phyloP scores from a whole-genome alignment of 1,140 invertebrate genomes.

The Drosophila aff. region DNA sequence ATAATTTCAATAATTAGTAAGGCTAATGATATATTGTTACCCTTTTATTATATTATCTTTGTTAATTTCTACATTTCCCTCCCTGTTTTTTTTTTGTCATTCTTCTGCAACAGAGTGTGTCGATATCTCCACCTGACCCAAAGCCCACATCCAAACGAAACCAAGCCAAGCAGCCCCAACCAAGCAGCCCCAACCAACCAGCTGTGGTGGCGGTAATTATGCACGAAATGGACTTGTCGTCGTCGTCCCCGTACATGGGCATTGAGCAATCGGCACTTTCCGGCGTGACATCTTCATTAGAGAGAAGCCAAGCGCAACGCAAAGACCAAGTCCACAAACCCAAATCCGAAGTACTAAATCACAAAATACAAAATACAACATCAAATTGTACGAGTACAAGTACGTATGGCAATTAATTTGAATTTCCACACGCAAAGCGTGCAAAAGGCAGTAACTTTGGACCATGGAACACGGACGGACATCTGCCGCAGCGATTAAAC shows the following conservation, averaged over 20 bases:
- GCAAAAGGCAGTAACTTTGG: constrained; percentile 65
- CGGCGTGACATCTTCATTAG: constrained; percentile 76
- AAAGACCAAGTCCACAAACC: constrained; percentile 31
- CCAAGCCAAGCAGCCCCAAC: constrained; percentile 9
- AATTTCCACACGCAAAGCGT: constrained; percentile 82
- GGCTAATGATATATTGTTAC: not conserved
- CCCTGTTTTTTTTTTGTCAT: not conserved
- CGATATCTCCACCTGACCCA: constrained; percentile 18
- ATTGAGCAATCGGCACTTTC: constrained; percentile 61
- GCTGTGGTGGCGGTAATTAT: constrained; percentile 47
- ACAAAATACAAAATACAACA: constrained; percentile 45
- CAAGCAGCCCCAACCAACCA: constrained; percentile 1
- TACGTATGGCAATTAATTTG: constrained; percentile 77
- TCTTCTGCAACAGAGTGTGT: constrained; percentile 13
- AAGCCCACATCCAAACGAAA: constrained; percentile 13
- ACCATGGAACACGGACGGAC: constrained; percentile 16
- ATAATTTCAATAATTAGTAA: not conserved
- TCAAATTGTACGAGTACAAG: constrained; percentile 45
- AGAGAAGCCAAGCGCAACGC: constrained; percentile 70
- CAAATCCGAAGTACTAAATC: constrained; percentile 30
- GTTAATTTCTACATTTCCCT: not conserved
- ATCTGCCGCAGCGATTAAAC: constrained; percentile 62
- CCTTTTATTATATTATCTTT: not conserved
- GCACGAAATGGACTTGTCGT: constrained; percentile 51
- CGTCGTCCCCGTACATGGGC: constrained; percentile 49